These are phyloP conservation scores for Sitophilus oryzae DNA, from an alignment of 1,140 invertebrate species.

Conservation along the genomic window DNA sequence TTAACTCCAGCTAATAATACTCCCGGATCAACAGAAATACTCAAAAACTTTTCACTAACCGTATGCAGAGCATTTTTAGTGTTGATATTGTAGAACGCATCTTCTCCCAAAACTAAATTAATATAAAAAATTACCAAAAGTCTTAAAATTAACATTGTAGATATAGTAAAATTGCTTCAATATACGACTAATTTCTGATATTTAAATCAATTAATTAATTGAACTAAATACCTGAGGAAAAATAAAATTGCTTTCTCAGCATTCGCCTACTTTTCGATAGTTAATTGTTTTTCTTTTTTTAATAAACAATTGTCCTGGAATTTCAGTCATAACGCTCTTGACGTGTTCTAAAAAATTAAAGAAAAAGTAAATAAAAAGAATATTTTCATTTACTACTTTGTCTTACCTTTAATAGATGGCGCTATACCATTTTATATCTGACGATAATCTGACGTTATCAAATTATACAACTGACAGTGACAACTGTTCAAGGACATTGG, in stretches of 20 bases:
- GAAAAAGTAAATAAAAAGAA: too few species aligned
- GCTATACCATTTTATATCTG: too few species aligned
- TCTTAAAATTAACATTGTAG: too few species aligned
- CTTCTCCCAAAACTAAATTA: conserved; percentile 7
- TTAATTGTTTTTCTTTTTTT: neutral
- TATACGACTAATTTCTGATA: too few species aligned
- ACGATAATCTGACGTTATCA: neutral
- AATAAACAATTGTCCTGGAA: neutral
- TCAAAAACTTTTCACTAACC: conserved; percentile 57
- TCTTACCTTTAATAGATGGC: too few species aligned
- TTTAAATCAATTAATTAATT: too few species aligned
- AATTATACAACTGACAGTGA: too few species aligned
- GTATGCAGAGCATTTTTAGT: conserved; percentile 39
- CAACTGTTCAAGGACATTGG: neutral
- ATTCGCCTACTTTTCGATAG: neutral
- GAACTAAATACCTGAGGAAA: neutral
- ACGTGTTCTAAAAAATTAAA: too few species aligned
- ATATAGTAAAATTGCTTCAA: too few species aligned
- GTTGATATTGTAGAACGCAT: conserved; percentile 30
- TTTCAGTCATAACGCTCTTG: neutral
- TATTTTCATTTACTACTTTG: neutral
- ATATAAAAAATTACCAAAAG: too few species aligned
- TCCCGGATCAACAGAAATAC: conserved; percentile 55
- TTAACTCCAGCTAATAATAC: conserved; percentile 42
- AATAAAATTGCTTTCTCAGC: neutral